Evolutionary conservation across 2,113 vertebrate genomes (phyloP).

Genomic region (Aythya baeri): DNA sequence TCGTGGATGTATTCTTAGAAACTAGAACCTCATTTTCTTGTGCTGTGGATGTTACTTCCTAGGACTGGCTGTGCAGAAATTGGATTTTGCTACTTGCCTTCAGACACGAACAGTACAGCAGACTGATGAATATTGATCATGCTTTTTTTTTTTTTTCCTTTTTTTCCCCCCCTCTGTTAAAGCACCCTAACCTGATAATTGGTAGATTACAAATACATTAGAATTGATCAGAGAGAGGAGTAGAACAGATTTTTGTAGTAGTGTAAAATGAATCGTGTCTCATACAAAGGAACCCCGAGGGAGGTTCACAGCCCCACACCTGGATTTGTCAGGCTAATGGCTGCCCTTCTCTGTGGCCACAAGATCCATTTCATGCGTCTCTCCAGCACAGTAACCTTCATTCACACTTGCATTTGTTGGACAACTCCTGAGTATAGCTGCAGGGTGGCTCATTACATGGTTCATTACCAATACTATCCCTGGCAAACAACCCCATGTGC

Average conservation of each 20-base stretch:
- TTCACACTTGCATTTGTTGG: conserved; percentile 32
- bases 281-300: accelerated
- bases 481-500: conserved; percentile 16
- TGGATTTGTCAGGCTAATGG: neutral
- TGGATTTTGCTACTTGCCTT: conserved; percentile 31
- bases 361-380: neutral
- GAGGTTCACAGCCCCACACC: neutral
- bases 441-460: conserved; percentile 57
- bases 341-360: neutral
- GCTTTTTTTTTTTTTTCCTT: neutral
- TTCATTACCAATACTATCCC: conserved; percentile 37
- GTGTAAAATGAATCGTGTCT: accelerated
- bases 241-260: neutral
- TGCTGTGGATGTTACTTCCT: conserved; percentile 29
- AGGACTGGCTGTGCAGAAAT: neutral
- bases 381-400: conserved; percentile 19
- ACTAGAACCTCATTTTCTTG: conserved; percentile 33
- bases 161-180: neutral
- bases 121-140: conserved; percentile 30
- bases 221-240: neutral
- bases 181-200: neutral
- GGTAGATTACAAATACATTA: neutral
- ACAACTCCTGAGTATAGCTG: conserved; percentile 25
- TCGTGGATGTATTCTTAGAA: conserved; percentile 39
- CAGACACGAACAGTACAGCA: neutral